Base-by-base conservation (phyloP, 2,888 invertebrate species). In the Noctuana brunneofusca region DNA sequence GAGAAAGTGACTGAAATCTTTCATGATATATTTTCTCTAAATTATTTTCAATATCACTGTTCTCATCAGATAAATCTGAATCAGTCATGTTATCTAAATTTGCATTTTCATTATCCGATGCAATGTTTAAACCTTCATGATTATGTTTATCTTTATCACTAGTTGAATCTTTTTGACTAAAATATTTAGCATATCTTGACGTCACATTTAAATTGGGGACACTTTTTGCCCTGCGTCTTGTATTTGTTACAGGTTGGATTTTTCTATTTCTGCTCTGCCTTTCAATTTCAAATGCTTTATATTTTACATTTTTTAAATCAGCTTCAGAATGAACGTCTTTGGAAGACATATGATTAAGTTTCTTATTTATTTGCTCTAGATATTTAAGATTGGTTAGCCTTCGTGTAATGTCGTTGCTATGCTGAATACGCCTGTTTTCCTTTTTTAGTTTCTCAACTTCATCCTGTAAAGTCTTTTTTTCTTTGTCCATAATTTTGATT, bases 301-400 rank as follows among this genome's bases (percentile, higher is more conserved):
- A 89, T 75, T 90, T 89, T 8, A 79, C 67, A 68, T 89, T 79
- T 62, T 82, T 83, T 30, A 78, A 24, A 46, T 75, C 70, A 22
- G 84, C 71, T 71, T 84, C 83, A 18, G 85, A 75, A 57, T 71
- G 76, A 32, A 78, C 71, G 41, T 84, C 83, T 72, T 81, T 86
- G 41, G 77, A 68, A n/a, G 82, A 73, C 74, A 86, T 85, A 32
- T 78, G 72, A 11, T 77, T 72, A 32, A 90, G 76, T 70, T 90
- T 90, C 63, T 94, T 94, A 76, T 95, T 96, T 32, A 96, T 96
- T 81, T 95, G 94, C 72, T 95, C 94, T 66, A 96, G 89, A 81
- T 96, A 94, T 87, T 94, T 95, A 32, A 95, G 93, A 67, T 95
- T 96, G n/a, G 93, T 90, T 46, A 94, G 83, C 64, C 93, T 81